phyloP scores from a whole-genome alignment of 2,888 invertebrate genomes.

The Drosophila fulvimacula region DNA sequence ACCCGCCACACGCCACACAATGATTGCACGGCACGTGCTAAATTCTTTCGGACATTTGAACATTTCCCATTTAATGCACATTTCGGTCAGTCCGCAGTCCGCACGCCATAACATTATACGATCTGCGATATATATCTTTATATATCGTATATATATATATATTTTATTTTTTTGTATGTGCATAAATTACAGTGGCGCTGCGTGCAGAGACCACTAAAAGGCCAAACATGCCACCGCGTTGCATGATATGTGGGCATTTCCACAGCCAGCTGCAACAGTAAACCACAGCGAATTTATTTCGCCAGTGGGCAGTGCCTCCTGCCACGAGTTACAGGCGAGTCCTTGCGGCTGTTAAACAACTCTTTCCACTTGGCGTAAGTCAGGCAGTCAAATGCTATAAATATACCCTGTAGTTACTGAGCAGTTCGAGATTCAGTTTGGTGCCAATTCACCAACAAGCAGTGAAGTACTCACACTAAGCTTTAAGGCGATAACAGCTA shows the following conservation, averaged over 20 bases:
- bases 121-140: constrained; percentile 49
- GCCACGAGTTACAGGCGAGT: constrained; percentile 38
- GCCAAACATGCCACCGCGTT: constrained; percentile 39
- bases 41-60: constrained; percentile 60
- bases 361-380: constrained; percentile 56
- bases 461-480: too few species aligned
- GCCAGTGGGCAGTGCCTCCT: neutral
- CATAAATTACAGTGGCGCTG: constrained; percentile 33
- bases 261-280: constrained; percentile 16
- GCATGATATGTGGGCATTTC: constrained; percentile 70
- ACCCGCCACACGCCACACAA: too few species aligned
- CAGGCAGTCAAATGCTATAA: neutral
- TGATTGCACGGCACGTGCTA: constrained; percentile 71
- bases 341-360: constrained; percentile 66
- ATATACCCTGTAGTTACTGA: too few species aligned
- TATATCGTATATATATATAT: constrained; percentile 14
- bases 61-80: constrained; percentile 72
- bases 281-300: constrained; percentile 8
- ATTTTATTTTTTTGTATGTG: neutral
- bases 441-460: too few species aligned
- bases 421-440: too few species aligned
- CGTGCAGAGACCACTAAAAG: constrained; percentile 39
- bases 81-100: constrained; percentile 55
- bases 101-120: constrained; percentile 72
- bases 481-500: too few species aligned